Base-by-base conservation (phyloP, 2,888 invertebrate genomes). In the Cyclophora punctaria region DNA sequence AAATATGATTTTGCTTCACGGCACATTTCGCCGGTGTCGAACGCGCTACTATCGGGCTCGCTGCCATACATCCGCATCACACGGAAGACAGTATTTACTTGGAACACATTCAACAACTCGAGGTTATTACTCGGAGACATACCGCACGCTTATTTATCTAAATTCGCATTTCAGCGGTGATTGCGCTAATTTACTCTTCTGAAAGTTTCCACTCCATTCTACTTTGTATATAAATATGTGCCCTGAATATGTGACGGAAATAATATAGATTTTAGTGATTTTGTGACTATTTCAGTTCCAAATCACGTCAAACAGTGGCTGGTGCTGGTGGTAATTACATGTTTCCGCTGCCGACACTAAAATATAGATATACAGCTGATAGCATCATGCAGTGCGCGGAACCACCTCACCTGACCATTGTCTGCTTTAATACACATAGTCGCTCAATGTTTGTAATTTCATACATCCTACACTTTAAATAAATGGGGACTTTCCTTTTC, bases 81-180 rank as follows among this genome's bases (percentile, higher is more conserved):
- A 72, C 79, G 80, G 83, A 82, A 83, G 79, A 74, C 57, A 69
- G 71, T 76, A 78, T 77, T 76, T 73, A 77, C 71, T 83, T 83
- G 83, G 83, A 84, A 53, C 71, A 56, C 55, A 77, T 80, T 85
- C 83, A 83, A 83, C 67, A 80, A 71, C 73, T 75, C 69, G 72
- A 73, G 75, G 75, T 76, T 78, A 73, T 80, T 78, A 71, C 67
- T 70, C 67, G 67, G 69, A 63, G 66, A 73, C 71, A 53, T 59
- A 67, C 70, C 71, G 65, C 71, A 71, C 67, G 74, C 71, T 73
- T 73, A 74, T 74, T 72, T 68, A 69, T 71, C 66, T 37, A 5
- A 63, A 58, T 62, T 59, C 57, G 45, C 57, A 57, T 57, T 48
- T 46, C 45, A 48, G 46, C 46, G 45, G 7, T 44, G 48, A 46